A percentile compares a stretch with the other conserved stretches of the same genome.
Conservation (phyloP, 2,113 vertebrate genomes). For the Oxyruncus cristatus region DNA sequence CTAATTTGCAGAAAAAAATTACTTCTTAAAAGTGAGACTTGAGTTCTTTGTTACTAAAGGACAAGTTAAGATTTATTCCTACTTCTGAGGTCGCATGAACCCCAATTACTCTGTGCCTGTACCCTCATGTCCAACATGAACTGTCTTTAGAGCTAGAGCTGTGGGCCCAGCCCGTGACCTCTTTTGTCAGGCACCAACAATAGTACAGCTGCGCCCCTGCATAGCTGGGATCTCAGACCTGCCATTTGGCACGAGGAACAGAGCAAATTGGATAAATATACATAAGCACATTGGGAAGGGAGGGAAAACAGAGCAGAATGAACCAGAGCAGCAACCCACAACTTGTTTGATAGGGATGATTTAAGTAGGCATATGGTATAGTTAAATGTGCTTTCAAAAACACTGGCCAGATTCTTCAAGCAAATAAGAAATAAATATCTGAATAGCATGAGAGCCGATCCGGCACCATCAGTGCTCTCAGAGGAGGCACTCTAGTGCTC, state of each 20-base stretch:
- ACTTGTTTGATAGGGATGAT: conserved; percentile 76
- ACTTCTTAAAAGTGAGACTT: neutral
- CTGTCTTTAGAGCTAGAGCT: neutral
- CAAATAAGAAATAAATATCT: conserved; percentile 70
- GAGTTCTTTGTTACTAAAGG: neutral
- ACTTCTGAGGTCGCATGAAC: neutral
- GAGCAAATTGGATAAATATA: conserved; percentile 77
- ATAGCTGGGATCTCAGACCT: conserved; percentile 75
- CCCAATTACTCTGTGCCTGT: neutral
- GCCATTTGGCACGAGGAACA: conserved; percentile 72
- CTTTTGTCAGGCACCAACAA: conserved; percentile 54
- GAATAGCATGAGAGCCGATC: conserved; percentile 49
- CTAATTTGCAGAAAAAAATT: neutral
- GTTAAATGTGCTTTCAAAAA: conserved; percentile 78
- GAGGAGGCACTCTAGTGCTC: conserved; percentile 13
- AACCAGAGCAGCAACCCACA: conserved; percentile 73
- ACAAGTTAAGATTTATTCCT: neutral
- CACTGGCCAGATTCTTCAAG: conserved; percentile 74
- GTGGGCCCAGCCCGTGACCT: conserved; percentile 41
- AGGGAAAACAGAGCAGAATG: conserved; percentile 75
- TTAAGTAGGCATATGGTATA: conserved; percentile 81
- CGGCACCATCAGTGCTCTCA: conserved; percentile 6
- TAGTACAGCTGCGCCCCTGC: conserved; percentile 73
- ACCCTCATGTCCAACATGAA: neutral
- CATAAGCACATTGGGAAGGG: conserved; percentile 74